Evolutionary conservation across 1,140 invertebrate genomes (phyloP).

Genomic region (Pseudobourletiella spinata): DNA sequence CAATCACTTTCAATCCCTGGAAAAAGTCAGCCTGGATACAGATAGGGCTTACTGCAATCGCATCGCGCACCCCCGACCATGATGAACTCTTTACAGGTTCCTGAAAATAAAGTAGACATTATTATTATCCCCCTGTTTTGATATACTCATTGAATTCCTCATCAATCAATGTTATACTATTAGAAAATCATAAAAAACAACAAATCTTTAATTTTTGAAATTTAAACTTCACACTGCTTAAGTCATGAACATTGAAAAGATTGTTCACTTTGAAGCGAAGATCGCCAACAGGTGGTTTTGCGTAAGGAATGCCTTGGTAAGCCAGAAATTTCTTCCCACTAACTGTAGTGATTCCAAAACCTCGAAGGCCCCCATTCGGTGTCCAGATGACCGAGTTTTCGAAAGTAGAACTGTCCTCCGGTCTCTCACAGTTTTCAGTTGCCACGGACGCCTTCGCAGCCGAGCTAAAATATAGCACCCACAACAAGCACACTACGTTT

Average conservation of each 20-base stretch:
- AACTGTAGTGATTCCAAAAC: constrained; percentile 29
- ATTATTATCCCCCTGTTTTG: too few relatives aligned
- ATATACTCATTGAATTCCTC: too few relatives aligned
- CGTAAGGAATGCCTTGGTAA: constrained; percentile 31
- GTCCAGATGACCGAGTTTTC: constrained; percentile 18
- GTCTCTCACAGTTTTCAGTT: too few relatives aligned
- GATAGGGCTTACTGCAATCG: constrained; percentile 17
- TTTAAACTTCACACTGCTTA: too few relatives aligned
- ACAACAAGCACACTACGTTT: too few relatives aligned
- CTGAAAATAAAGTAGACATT: too few relatives aligned
- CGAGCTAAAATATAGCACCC: too few relatives aligned
- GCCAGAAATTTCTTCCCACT: constrained; percentile 18
- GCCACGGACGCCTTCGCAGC: too few relatives aligned
- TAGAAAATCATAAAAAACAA: too few relatives aligned
- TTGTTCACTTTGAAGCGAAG: constrained; percentile 24
- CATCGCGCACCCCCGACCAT: constrained; percentile 31
- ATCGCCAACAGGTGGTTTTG: constrained; percentile 21
- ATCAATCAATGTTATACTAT: too few relatives aligned
- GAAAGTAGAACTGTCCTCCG: background rate
- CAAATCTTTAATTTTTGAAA: too few relatives aligned
- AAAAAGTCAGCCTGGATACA: constrained; percentile 33
- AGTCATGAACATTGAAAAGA: too few relatives aligned
- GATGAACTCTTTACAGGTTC: constrained; percentile 24
- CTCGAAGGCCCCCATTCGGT: constrained; percentile 18
- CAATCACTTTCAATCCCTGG: constrained; percentile 24